phyloP scores from a whole-genome alignment of 2,888 invertebrate genomes.

The Tetrapedia diversipes region DNA sequence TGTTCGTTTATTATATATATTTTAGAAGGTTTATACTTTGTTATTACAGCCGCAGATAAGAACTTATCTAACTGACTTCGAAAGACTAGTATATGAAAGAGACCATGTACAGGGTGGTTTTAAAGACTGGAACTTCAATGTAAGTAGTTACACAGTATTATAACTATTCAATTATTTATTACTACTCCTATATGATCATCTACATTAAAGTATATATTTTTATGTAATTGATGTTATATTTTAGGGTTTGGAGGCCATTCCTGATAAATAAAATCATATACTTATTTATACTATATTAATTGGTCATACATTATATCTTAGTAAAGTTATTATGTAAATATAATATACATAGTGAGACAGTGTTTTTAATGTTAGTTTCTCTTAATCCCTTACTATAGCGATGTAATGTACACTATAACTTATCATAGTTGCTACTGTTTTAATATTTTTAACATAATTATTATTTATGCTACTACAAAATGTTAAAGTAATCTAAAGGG shows the following conservation, averaged over 20 bases:
- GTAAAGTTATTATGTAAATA: neutral
- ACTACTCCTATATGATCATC: neutral
- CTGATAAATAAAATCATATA: slow-evolving; percentile 34
- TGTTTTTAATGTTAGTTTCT: neutral
- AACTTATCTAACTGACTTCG: accelerated
- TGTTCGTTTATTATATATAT: too few species aligned
- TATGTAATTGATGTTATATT: slow-evolving; percentile 19
- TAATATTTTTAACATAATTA: neutral
- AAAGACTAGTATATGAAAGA: neutral
- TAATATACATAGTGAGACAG: neutral
- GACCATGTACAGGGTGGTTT: too few species aligned
- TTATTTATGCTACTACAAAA: neutral
- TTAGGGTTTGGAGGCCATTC: slow-evolving; percentile 57
- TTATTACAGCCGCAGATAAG: slow-evolving; percentile 24
- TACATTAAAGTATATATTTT: neutral
- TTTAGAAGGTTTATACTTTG: slow-evolving; percentile 1
- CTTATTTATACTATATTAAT: neutral
- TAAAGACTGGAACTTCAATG: neutral
- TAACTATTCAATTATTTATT: neutral
- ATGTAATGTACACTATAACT: too few species aligned
- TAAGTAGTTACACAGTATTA: slow-evolving; percentile 9
- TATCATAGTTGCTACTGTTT: neutral
- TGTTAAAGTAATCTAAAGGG: neutral
- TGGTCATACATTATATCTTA: neutral
- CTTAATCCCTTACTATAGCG: neutral